phyloP scores from a whole-genome alignment of 2,113 vertebrate genomes.

The Onychorhynchus coronatus region DNA sequence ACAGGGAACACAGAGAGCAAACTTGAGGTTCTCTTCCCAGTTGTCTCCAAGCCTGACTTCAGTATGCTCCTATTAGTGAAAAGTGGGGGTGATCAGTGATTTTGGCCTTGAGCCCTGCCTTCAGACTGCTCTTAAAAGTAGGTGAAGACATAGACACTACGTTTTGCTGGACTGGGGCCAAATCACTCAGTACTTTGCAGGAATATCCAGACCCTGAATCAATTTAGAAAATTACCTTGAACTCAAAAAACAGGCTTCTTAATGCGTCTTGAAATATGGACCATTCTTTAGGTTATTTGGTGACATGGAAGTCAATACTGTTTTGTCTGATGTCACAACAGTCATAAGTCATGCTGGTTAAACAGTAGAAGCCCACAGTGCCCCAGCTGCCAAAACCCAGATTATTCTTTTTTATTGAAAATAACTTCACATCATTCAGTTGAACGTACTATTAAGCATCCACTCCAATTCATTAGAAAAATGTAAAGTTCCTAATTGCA shows the following conservation, averaged over 20 bases:
- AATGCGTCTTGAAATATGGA: not conserved
- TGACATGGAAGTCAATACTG: not conserved
- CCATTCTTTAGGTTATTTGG: not conserved
- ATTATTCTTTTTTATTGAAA: not conserved
- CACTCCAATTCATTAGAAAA: constrained; percentile 23
- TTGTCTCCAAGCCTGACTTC: not conserved
- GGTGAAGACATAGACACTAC: not conserved
- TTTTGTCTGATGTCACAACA: not conserved
- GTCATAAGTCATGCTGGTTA: not conserved
- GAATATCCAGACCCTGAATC: not conserved
- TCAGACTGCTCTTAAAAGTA: not conserved
- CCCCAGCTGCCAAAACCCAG: not conserved
- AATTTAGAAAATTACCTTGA: not conserved
- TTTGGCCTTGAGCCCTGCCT: not conserved
- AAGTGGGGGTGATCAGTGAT: not conserved
- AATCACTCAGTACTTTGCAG: not conserved
- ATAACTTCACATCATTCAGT: constrained; percentile 17
- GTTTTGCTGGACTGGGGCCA: not conserved
- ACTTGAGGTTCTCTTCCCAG: not conserved
- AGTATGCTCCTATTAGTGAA: not conserved
- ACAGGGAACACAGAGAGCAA: not conserved
- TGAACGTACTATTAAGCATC: not conserved
- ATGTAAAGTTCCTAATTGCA: not conserved
- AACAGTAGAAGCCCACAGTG: not conserved
- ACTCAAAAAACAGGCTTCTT: not conserved